Evolutionary conservation across 2,113 vertebrate genomes (phyloP), one percentile per base, ranked within the genome.

Genomic region (Indri indri): DNA sequence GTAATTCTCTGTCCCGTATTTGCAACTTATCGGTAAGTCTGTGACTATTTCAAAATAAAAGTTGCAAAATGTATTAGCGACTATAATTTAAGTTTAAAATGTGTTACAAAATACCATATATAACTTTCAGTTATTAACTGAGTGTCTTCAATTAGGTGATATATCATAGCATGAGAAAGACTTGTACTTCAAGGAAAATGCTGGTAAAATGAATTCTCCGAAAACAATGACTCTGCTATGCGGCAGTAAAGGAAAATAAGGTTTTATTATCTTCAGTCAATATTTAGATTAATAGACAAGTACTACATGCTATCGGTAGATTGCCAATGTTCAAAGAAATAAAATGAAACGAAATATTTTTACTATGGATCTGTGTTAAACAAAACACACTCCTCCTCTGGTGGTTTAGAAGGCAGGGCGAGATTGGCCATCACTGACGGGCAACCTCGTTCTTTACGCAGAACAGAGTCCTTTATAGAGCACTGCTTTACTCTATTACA

Each of bases 401-500:
- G 22, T 11, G 40, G 30, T 0, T 32, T 10, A 27, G 42, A 54
- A 40, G 17, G 37, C 16, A 40, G 16, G 27, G 34, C 8, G 30
- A 50, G 2, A 0, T 0, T 27, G 1, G 14, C 10, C 10, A 23
- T 6, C 0, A 10, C 3, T 0, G 4, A 40, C 0, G 16, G 10
- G 50, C 3, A 18, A 2, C 2, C 32, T 61, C 23, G 76, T n/a
- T 54, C 52, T 71, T 14, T 34, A 66, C 1, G 27, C 12, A 80
- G 52, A 52, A 14, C 1, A 5, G 37, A 6, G 20, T 0, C 71
- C 47, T 76, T 63, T 42, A 57, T n/a, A 6, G 1, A 6, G 7
- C n/a, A 10, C 23, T 34, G 27, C 30, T 54, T 37, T 52, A 27
- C 77, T 79, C 12, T 40, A 3, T 27, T 8, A 10, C 0, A 34